Conservation (phyloP, 2,888 invertebrate genomes). For the Cataglyphis altisquamis region DNA sequence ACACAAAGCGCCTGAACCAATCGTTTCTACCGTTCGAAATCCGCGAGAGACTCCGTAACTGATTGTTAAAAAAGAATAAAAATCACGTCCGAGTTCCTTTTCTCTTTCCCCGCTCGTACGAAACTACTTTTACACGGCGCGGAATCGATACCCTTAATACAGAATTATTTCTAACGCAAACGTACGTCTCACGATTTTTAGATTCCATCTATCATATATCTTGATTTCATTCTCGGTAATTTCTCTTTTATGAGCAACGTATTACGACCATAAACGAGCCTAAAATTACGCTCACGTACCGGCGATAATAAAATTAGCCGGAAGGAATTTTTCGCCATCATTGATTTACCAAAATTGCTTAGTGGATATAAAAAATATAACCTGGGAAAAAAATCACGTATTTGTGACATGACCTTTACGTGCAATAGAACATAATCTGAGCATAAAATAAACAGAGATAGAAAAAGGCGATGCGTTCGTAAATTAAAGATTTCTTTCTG, state of each 20-base stretch:
- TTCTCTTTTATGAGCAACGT: neutral
- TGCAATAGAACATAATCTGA: neutral
- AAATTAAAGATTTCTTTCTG: neutral
- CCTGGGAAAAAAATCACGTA: neutral
- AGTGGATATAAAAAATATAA: neutral
- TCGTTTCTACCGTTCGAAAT: conserved; percentile 24
- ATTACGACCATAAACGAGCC: neutral
- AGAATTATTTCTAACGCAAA: conserved; percentile 19
- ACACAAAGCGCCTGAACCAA: conserved; percentile 40
- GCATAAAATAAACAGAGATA: neutral
- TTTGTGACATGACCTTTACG: neutral
- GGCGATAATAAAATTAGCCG: neutral
- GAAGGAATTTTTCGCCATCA: neutral
- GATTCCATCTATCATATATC: neutral
- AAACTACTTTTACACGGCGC: neutral
- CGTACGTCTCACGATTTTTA: neutral
- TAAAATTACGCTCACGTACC: neutral
- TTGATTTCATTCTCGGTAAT: neutral
- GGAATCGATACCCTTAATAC: neutral
- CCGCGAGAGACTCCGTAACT: conserved; percentile 3
- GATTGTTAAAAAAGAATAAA: conserved; percentile 39
- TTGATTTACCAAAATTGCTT: neutral
- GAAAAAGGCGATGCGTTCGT: neutral
- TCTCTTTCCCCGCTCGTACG: neutral
- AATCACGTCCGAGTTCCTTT: neutral